These are phyloP conservation scores for Drosophila ohnishii DNA, from an alignment of 1,140 invertebrate species.

Conservation along the genomic window DNA sequence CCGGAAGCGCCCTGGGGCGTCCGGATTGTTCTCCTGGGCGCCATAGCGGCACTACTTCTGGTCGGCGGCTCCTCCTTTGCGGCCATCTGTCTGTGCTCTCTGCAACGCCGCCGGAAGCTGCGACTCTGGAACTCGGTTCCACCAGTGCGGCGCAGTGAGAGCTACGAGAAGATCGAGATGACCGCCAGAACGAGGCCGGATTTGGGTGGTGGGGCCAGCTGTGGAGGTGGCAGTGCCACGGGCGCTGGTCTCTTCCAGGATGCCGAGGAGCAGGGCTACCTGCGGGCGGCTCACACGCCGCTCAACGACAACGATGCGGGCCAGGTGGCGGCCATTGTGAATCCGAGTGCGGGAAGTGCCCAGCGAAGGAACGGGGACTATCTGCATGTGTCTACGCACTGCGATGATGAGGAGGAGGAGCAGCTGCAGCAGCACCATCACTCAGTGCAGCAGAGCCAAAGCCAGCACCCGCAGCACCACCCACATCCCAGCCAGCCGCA, in stretches of 20 bases:
- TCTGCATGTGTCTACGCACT: conserved; percentile 86
- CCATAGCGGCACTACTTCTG: conserved; percentile 85
- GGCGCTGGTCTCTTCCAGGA: conserved; percentile 69
- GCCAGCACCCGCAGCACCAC: conserved; percentile 19
- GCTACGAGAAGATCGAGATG: conserved; percentile 90
- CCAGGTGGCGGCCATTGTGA: conserved; percentile 72
- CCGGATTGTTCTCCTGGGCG: conserved; percentile 85
- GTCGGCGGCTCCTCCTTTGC: conserved; percentile 86
- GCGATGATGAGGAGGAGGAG: conserved; percentile 85
- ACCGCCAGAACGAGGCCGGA: conserved; percentile 80
- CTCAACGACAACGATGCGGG: conserved; percentile 54
- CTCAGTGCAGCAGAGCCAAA: conserved; percentile 9
- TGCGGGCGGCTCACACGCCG: conserved; percentile 67
- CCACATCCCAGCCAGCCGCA: conserved; percentile 17
- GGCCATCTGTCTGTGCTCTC: conserved; percentile 85
- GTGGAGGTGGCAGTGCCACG: conserved; percentile 77
- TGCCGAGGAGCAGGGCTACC: conserved; percentile 64
- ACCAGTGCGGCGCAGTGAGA: conserved; percentile 84
- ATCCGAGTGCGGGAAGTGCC: conserved; percentile 67
- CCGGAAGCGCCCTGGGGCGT: conserved; percentile 84
- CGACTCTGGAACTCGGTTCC: conserved; percentile 81
- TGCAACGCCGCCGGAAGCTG: conserved; percentile 83
- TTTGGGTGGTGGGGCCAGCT: conserved; percentile 82
- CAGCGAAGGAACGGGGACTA: conserved; percentile 87
- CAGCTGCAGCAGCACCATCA: conserved; percentile 33